Evolutionary conservation across 2,888 invertebrate species (phyloP), one percentile per base, ranked within the genome.

Genomic region (Microchrysa polita): DNA sequence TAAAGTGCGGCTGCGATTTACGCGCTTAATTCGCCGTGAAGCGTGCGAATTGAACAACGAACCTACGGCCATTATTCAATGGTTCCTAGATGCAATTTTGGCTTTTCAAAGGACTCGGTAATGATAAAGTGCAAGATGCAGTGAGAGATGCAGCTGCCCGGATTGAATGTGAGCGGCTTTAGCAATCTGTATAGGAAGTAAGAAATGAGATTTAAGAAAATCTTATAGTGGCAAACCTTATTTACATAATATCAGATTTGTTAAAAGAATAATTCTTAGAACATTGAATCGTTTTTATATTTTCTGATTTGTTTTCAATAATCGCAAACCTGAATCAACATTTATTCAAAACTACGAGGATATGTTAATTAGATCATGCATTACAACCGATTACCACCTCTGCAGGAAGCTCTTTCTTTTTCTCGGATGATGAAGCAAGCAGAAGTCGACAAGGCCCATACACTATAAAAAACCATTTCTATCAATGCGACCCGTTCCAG

Each of bases 21-120:
- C 78, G 76, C 78, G 74, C 76, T 80, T 84, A 84, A 84, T 84
- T 81, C 78, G 83, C 84, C 76, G 83, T 84, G 84, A 84, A 84
- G 84, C 84, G 83, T 84, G 83, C 83, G 83, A 81, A 83, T 82
- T 74, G 75, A 72, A 72, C 60, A 57, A 59, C 57, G 42, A 27
- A 16, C 52, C 67, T 14, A 67, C 22, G 14, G 52, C 27, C 16
- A 53, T 67, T 67, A 67, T 52, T 67, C 22, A 53, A 67, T 23
- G 53, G 57, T 12, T 69, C 40, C 69, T 55, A 20, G 69, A 69
- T 57, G 55, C 52, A 55, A 55, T 69, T 69, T 65, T 22, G 48
- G 48, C 61, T 44, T 52, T 67, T 69, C 12, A 55, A 55, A 57
- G 69, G 57, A 55, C 69, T 53, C 34, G 27, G 27, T 48, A 42